phyloP scores from a whole-genome alignment of 2,797 vertebrate species.

The Nannoperca obscura region DNA sequence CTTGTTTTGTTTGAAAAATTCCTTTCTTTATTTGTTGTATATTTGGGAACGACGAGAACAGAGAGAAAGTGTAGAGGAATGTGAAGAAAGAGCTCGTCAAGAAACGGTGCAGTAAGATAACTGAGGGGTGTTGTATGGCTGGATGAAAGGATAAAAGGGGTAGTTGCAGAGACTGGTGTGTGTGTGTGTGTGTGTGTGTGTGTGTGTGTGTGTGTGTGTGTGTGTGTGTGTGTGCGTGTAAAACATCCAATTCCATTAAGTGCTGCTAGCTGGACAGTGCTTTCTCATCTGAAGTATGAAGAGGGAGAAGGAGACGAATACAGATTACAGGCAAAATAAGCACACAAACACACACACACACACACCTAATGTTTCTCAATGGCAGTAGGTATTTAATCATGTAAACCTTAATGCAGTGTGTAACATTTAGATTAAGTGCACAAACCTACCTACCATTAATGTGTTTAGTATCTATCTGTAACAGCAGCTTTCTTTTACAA shows the following conservation, averaged over 20 bases:
- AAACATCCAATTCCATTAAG: constrained; percentile 76
- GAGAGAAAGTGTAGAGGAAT: not conserved
- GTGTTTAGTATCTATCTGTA: not conserved
- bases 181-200: too few relatives aligned
- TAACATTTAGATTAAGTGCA: not conserved
- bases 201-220: constrained; percentile 17
- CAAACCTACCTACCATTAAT: not conserved
- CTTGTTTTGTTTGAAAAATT: too few relatives aligned
- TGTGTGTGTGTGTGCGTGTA: constrained; percentile 26
- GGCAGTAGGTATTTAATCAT: constrained; percentile 11
- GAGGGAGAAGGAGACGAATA: constrained; percentile 58
- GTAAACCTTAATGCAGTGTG: not conserved
- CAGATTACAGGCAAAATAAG: constrained; percentile 47
- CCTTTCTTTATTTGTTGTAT: too few relatives aligned
- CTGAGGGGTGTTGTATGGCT: not conserved
- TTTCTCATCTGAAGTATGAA: constrained; percentile 58
- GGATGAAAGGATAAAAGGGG: constrained; percentile 11
- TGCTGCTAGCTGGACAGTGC: constrained; percentile 58
- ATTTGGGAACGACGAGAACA: not conserved
- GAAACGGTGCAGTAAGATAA: not conserved
- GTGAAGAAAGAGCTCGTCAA: not conserved
- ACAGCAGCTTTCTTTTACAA: too few relatives aligned
- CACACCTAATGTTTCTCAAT: not conserved
- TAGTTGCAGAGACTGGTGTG: not conserved
- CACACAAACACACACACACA: constrained; percentile 22